These are phyloP conservation scores for Thamnophis elegans DNA, from an alignment of 2,797 vertebrate species.

Conservation along the genomic window DNA sequence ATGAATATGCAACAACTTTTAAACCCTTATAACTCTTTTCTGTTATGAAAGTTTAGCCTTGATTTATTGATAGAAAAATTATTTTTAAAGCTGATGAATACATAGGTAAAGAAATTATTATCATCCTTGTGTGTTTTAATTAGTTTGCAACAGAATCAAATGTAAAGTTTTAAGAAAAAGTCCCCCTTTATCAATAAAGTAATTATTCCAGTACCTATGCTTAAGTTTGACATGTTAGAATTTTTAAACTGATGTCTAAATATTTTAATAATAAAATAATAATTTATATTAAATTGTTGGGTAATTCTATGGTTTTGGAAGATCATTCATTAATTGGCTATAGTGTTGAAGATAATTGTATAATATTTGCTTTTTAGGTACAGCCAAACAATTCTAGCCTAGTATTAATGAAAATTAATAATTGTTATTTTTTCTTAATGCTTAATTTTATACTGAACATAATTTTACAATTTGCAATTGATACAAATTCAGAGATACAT, in stretches of 20 bases:
- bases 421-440: constrained; percentile 16
- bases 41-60: constrained; percentile 47
- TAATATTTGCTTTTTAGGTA: not conserved
- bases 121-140: not conserved
- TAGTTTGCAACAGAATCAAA: not conserved
- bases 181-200: not conserved
- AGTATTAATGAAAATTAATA: constrained; percentile 10
- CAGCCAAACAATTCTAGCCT: not conserved
- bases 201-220: not conserved
- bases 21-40: constrained; percentile 42
- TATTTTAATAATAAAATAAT: constrained; percentile 29
- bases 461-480: not conserved
- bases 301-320: not conserved
- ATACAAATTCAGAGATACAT: not conserved
- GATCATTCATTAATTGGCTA: constrained; percentile 6
- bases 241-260: constrained; percentile 13
- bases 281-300: not conserved
- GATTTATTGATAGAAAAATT: constrained; percentile 33
- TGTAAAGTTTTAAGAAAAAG: not conserved
- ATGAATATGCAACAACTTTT: constrained; percentile 45
- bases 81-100: constrained; percentile 1
- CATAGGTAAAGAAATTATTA: not conserved
- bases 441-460: not conserved
- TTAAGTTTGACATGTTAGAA: not conserved
- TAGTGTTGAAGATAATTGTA: not conserved